A percentile compares a stretch with the other conserved stretches of the same genome.
These are phyloP conservation scores for Squalus acanthias DNA, from an alignment of 2,797 vertebrate species.

Conservation along the genomic window DNA sequence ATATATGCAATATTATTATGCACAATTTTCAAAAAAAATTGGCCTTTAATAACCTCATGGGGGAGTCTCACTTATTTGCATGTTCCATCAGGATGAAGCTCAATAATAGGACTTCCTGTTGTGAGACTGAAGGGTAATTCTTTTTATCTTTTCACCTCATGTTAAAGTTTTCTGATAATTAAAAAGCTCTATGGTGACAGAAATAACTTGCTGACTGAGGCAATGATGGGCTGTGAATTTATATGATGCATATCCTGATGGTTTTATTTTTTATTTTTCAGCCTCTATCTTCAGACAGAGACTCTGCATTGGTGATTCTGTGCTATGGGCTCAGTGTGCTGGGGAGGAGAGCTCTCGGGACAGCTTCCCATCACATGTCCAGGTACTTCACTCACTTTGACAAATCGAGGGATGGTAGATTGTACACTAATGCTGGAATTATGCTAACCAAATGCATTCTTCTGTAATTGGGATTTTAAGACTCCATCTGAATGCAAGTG, in stretches of 20 bases:
- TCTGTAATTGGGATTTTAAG: background rate
- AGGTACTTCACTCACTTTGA: constrained; percentile 63
- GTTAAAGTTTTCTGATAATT: constrained; percentile 7
- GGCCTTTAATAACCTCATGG: background rate
- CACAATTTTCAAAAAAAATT: background rate
- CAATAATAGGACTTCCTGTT: background rate
- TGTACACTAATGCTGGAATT: background rate
- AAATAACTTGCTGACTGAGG: background rate
- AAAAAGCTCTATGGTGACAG: background rate
- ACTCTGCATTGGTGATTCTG: constrained; percentile 84
- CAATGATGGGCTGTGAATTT: background rate
- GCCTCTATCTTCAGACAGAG: constrained; percentile 85
- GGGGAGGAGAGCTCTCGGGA: constrained; percentile 89
- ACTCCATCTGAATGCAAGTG: background rate
- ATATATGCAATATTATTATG: background rate
- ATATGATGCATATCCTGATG: background rate
- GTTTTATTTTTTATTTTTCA: constrained; percentile 46
- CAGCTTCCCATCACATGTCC: constrained; percentile 96
- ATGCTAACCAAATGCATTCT: background rate
- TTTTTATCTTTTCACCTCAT: background rate
- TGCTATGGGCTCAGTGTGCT: constrained; percentile 94
- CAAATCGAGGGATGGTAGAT: background rate
- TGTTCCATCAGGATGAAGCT: background rate
- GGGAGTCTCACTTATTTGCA: background rate
- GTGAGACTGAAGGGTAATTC: constrained; percentile 5